These are phyloP conservation scores for Pholis gunnellus DNA, from an alignment of 2,113 vertebrate genomes.

Conservation along the genomic window DNA sequence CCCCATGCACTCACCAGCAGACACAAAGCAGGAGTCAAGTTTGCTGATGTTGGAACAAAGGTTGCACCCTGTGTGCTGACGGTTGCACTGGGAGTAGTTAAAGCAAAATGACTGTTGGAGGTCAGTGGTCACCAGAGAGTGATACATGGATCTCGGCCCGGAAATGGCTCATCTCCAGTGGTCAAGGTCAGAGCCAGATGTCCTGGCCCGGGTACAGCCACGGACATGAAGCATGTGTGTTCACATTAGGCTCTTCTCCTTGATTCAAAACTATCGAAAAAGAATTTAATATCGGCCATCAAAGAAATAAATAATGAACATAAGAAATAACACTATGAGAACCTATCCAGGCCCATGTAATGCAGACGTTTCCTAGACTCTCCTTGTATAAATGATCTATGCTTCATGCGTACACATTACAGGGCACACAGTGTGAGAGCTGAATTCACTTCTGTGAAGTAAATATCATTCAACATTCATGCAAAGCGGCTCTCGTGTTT, in stretches of 20 bases:
- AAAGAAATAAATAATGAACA: neutral
- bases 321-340: neutral
- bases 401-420: slow-evolving; percentile 12
- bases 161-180: slow-evolving; percentile 61
- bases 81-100: slow-evolving; percentile 66
- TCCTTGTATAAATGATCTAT: slow-evolving; percentile 15
- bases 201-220: slow-evolving; percentile 56
- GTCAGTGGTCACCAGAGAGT: slow-evolving; percentile 72
- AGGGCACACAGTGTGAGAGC: slow-evolving; percentile 9
- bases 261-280: neutral
- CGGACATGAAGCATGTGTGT: slow-evolving; percentile 45
- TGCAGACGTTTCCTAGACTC: neutral
- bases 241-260: slow-evolving; percentile 21
- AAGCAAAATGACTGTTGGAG: slow-evolving; percentile 68
- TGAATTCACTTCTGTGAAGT: slow-evolving; percentile 46
- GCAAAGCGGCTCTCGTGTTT: slow-evolving; percentile 84
- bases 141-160: slow-evolving; percentile 73
- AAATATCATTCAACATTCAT: slow-evolving; percentile 85
- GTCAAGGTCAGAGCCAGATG: slow-evolving; percentile 78
- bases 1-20: neutral
- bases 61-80: slow-evolving; percentile 67
- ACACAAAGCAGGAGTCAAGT: slow-evolving; percentile 59
- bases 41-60: slow-evolving; percentile 73
- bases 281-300: neutral
- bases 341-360: neutral